Conservation (phyloP, 2,888 invertebrate genomes). For the Sycophila texana region DNA sequence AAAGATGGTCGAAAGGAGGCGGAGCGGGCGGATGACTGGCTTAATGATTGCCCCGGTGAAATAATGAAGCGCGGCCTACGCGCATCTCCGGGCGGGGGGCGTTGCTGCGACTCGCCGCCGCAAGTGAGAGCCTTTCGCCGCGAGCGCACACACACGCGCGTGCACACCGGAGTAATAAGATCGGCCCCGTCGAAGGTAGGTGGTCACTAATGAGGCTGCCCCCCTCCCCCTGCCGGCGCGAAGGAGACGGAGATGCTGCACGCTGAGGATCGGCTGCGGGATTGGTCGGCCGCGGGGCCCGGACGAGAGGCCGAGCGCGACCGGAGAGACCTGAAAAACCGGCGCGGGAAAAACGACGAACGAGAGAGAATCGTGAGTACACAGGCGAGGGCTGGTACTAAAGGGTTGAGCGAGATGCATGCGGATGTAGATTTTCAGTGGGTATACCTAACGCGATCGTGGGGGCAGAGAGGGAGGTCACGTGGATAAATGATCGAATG, state of each 20-base stretch:
- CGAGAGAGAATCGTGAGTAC: neutral
- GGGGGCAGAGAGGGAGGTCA: too few species aligned
- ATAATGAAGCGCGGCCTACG: slow-evolving; percentile 72
- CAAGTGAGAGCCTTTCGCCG: slow-evolving; percentile 19
- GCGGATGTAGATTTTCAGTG: neutral
- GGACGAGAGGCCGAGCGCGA: slow-evolving; percentile 1
- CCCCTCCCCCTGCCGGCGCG: slow-evolving; percentile 32
- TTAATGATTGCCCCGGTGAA: slow-evolving; percentile 70
- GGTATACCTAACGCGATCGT: too few species aligned
- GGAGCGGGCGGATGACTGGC: slow-evolving; percentile 66
- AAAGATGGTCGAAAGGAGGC: slow-evolving; percentile 53
- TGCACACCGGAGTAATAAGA: slow-evolving; percentile 43
- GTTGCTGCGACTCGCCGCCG: slow-evolving; percentile 61
- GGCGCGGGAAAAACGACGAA: slow-evolving; percentile 32
- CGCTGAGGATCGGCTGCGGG: neutral
- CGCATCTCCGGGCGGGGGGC: slow-evolving; percentile 61
- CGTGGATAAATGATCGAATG: too few species aligned
- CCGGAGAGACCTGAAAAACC: slow-evolving; percentile 40
- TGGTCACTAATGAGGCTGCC: slow-evolving; percentile 57
- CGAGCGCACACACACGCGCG: neutral
- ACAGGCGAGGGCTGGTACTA: too few species aligned
- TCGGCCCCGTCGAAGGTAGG: slow-evolving; percentile 56
- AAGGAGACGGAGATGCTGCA: slow-evolving; percentile 6
- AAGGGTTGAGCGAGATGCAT: neutral
- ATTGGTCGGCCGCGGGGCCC: neutral